Conservation (phyloP, 1,140 invertebrate species). For the Bombus confusus region DNA sequence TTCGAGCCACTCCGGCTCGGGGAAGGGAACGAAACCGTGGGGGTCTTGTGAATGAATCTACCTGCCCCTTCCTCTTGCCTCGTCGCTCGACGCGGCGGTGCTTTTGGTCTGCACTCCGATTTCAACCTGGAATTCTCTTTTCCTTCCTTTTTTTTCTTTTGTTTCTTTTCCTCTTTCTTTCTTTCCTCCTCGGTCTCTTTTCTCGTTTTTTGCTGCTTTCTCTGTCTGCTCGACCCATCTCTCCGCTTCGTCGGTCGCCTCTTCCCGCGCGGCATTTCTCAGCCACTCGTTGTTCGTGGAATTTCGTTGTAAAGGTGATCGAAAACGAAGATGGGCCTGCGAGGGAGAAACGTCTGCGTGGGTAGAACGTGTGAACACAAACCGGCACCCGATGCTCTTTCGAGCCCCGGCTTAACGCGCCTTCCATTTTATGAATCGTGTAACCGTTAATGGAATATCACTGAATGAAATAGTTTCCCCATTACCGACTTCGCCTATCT, state of each 20-base stretch:
- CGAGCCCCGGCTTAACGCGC: too few species aligned
- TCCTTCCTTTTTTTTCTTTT: slow-evolving; percentile 13
- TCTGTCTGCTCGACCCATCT: slow-evolving; percentile 23
- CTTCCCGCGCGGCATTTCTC: slow-evolving; percentile 10
- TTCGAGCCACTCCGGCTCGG: neutral
- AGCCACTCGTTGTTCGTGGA: slow-evolving; percentile 52
- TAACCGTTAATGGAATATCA: too few species aligned
- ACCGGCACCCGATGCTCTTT: neutral
- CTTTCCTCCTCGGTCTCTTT: neutral
- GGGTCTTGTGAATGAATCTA: slow-evolving; percentile 76
- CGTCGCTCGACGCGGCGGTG: slow-evolving; percentile 58
- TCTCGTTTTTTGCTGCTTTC: slow-evolving; percentile 14
- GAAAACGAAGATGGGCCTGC: slow-evolving; percentile 55
- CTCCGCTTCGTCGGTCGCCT: neutral
- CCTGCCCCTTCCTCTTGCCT: slow-evolving; percentile 41
- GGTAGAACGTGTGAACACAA: slow-evolving; percentile 55
- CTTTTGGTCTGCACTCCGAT: slow-evolving; percentile 70
- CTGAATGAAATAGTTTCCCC: neutral
- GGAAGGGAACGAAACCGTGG: slow-evolving; percentile 56
- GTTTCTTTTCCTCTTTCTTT: neutral
- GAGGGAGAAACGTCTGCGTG: slow-evolving; percentile 23
- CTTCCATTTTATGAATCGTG: too few species aligned
- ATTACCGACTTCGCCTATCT: neutral
- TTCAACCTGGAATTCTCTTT: slow-evolving; percentile 64
- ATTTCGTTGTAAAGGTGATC: slow-evolving; percentile 61